phyloP scores from a whole-genome alignment of 1,140 invertebrate species.

The Hylaeus anthracinus region DNA sequence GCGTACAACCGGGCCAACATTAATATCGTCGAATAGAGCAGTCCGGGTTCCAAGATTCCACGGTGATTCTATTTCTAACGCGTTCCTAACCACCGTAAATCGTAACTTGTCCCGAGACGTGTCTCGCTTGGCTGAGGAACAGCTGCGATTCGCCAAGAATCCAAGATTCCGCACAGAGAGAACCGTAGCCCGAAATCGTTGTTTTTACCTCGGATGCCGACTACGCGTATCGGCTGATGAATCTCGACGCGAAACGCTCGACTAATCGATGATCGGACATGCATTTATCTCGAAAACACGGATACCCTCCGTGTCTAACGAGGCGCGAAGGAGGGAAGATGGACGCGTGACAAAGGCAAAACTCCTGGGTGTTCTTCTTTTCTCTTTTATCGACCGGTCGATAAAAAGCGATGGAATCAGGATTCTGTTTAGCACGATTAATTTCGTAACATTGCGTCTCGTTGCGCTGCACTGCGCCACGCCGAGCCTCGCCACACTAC shows the following conservation, averaged over 20 bases:
- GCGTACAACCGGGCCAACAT: background rate
- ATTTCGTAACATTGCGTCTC: slow-evolving; percentile 67
- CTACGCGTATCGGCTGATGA: background rate
- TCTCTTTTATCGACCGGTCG: background rate
- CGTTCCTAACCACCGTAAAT: slow-evolving; percentile 43
- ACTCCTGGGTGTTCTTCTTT: no score
- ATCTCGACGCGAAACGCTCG: background rate
- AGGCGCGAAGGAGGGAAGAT: background rate
- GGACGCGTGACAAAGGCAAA: background rate
- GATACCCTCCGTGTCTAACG: background rate
- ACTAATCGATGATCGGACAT: slow-evolving; percentile 10
- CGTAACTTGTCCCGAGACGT: background rate
- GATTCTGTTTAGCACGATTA: slow-evolving; percentile 65
- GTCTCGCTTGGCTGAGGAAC: background rate
- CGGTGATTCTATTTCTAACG: slow-evolving; percentile 39
- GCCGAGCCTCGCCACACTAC: slow-evolving; percentile 54
- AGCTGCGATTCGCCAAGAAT: slow-evolving; percentile 20
- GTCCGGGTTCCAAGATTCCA: slow-evolving; percentile 19
- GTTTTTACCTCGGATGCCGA: background rate
- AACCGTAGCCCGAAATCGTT: background rate
- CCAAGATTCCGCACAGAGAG: background rate
- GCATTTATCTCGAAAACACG: background rate
- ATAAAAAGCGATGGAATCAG: background rate
- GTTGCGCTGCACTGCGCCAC: slow-evolving; percentile 44
- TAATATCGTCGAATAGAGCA: slow-evolving; percentile 4